Evolutionary conservation across 2,888 invertebrate genomes (phyloP).

Genomic region (Galerucella calmariensis): DNA sequence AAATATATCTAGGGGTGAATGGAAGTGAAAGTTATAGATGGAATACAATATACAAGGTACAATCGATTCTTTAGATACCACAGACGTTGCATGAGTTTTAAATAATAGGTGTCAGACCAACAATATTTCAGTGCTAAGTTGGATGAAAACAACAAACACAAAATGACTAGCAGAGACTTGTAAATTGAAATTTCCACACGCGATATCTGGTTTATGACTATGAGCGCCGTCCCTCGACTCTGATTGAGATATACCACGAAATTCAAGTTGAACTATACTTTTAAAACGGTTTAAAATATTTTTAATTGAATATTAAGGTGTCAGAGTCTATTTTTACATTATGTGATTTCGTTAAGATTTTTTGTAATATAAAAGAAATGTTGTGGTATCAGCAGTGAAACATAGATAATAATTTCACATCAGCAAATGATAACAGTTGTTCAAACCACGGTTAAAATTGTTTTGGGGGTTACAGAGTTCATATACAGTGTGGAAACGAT

Average conservation of each 20-base stretch:
- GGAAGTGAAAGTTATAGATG: no score
- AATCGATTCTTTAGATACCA: background rate
- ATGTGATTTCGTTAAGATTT: no score
- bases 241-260: slow-evolving; percentile 36
- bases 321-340: background rate
- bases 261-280: slow-evolving; percentile 9
- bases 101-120: slow-evolving; percentile 49
- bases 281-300: background rate
- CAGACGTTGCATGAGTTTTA: slow-evolving; percentile 53
- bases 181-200: slow-evolving; percentile 58
- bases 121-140: slow-evolving; percentile 55
- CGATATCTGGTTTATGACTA: slow-evolving; percentile 45
- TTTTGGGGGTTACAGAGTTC: no score
- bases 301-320: background rate
- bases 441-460: no score
- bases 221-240: slow-evolving; percentile 15
- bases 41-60: no score
- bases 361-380: no score
- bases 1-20: no score
- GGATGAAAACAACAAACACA: slow-evolving; percentile 59
- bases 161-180: slow-evolving; percentile 54
- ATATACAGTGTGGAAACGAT: no score
- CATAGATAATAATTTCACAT: no score
- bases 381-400: no score
- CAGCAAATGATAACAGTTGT: no score